These are phyloP conservation scores for Julus scanicus DNA, from an alignment of 2,888 invertebrate genomes.

Conservation along the genomic window DNA sequence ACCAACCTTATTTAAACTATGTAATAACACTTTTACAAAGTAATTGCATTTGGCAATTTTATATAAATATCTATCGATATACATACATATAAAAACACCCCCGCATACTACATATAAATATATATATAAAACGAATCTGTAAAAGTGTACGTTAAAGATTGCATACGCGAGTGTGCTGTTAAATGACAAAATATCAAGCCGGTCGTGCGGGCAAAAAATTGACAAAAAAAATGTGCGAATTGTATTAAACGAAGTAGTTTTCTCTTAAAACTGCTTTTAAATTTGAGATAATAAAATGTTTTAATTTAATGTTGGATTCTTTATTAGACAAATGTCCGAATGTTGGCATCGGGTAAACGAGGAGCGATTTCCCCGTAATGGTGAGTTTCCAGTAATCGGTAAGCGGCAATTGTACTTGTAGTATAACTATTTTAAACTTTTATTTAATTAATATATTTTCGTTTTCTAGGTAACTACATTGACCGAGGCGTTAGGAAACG, in stretches of 20 bases:
- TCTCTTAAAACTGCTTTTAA: slow-evolving; percentile 1
- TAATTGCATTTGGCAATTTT: neutral
- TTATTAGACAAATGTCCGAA: too few species aligned
- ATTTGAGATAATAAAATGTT: slow-evolving; percentile 13
- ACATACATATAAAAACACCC: neutral
- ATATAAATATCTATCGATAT: neutral
- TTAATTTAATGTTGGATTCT: too few species aligned
- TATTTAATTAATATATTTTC: too few species aligned
- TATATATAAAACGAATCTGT: neutral
- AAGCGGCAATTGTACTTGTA: too few species aligned
- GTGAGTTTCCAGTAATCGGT: too few species aligned
- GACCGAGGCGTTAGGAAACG: too few species aligned
- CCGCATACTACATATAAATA: too few species aligned
- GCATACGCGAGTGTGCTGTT: neutral
- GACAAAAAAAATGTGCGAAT: neutral
- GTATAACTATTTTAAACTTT: too few species aligned
- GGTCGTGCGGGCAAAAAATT: neutral
- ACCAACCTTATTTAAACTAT: neutral
- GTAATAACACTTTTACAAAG: slow-evolving; percentile 1
- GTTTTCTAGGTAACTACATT: too few species aligned
- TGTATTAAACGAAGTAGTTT: neutral
- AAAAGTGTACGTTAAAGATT: neutral
- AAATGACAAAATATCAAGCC: neutral
- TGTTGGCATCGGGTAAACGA: too few species aligned
- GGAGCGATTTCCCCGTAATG: too few species aligned